Conservation (phyloP, 1,140 invertebrate genomes). For the Drosophila asahinai region DNA sequence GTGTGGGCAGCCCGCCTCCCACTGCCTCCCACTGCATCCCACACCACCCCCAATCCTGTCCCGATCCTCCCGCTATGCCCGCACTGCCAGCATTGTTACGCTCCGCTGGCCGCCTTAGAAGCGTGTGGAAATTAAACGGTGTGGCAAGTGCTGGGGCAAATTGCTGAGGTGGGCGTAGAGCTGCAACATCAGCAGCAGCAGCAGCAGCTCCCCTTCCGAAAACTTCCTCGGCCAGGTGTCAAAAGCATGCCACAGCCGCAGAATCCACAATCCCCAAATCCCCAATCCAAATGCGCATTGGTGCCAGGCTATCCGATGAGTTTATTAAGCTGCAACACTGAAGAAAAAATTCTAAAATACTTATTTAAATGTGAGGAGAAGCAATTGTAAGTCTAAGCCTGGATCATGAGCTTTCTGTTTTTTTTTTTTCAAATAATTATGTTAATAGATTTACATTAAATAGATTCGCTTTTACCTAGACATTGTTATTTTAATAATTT, state of each 20-base stretch:
- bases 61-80: background rate
- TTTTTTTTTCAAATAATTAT: background rate
- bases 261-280: conserved; percentile 22
- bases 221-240: conserved; percentile 50
- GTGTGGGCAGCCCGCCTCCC: conserved; percentile 48
- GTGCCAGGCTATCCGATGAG: conserved; percentile 49
- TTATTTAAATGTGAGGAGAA: background rate
- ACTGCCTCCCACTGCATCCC: conserved; percentile 4
- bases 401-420: background rate
- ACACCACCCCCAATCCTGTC: conserved; percentile 4
- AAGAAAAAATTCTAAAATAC: background rate
- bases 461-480: no score
- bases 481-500: no score
- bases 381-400: background rate
- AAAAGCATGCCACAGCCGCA: conserved; percentile 40
- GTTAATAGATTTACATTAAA: no score
- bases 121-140: conserved; percentile 57
- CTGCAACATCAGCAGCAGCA: conserved; percentile 13
- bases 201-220: conserved; percentile 20
- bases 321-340: conserved; percentile 51
- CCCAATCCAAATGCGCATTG: conserved; percentile 41
- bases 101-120: conserved; percentile 39
- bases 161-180: conserved; percentile 54
- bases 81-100: conserved; percentile 26
- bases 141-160: conserved; percentile 45